Percentiles rank a stretch among this genome's conserved stretches.
Conservation (phyloP, 2,888 invertebrate genomes). For the Brachypterus glaber region DNA sequence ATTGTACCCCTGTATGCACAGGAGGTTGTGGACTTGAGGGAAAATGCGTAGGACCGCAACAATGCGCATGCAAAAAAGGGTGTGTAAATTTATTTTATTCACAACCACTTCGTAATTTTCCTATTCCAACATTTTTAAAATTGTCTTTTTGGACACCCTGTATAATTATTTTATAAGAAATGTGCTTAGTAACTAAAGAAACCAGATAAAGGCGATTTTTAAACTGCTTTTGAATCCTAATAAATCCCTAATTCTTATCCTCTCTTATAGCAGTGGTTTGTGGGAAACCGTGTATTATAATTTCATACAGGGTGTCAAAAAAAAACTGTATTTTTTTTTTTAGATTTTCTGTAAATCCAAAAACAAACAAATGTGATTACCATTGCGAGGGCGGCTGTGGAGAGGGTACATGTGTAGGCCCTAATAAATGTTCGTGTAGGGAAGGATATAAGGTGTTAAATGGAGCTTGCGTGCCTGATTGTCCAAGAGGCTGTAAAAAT, state of each 20-base stretch:
- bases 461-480: constrained; percentile 34
- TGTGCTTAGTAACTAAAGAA: no score
- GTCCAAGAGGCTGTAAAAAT: constrained; percentile 41
- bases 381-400: constrained; percentile 37
- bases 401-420: constrained; percentile 41
- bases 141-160: background rate
- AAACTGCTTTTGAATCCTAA: no score
- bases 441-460: constrained; percentile 35
- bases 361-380: constrained; percentile 32
- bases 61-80: constrained; percentile 48
- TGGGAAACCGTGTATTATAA: no score
- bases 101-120: constrained; percentile 1
- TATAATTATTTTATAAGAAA: constrained; percentile 4
- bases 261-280: no score
- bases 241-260: no score
- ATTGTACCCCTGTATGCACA: constrained; percentile 52
- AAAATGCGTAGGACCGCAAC: constrained; percentile 46
- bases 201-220: no score
- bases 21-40: constrained; percentile 46
- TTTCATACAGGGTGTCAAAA: no score
- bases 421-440: constrained; percentile 43
- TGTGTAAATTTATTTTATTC: no score
- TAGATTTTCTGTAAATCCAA: constrained; percentile 40
- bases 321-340: constrained; percentile 27
- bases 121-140: constrained; percentile 1